Evolutionary conservation across 2,113 vertebrate species (phyloP), one percentile per base, ranked within the genome.

Genomic region (Pyrgilauda ruficollis): DNA sequence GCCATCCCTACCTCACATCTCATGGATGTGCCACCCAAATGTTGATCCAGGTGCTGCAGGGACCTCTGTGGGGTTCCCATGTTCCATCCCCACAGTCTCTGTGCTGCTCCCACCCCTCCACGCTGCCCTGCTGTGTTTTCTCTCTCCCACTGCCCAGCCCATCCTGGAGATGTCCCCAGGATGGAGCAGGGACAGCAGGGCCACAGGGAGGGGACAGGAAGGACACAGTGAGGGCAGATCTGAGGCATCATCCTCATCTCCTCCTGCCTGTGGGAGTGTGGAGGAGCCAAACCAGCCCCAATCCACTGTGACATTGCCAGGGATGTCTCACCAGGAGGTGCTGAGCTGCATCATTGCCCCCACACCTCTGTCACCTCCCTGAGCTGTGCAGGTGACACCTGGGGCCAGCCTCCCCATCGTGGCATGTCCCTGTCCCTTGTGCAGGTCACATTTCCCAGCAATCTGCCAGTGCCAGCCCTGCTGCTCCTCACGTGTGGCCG

Each of bases 391-490:
- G 70, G 61, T 44, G 70, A n/a, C 70, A 50, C 30, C 52, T 4
- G 49, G 37, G 14, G 10, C 39, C 59, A 14, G 31, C 31, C 55
- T 72, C 19, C 10, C 53, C 33, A 3, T 2, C 2, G 33, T 14
- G 55, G 35, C 37, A 33, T 2, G 14, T 43, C 37, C 24, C 76
- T 53, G 61, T 53, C 49, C 76, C 33, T 59, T 44, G 44, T 22
- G 13, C 49, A 64, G 85, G 64, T 66, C 31, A 6, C 61, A 4
- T 59, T 89, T 47, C 74, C 72, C 47, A 24, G 59, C 66, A 13
- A 19, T 33, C 37, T 56, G 44, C 30, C 31, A 14, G 64, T 2
- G 1, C 35, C 52, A 44, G 5, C n/a, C 37, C 4, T 0, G 2
- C 61, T 0, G 33, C 26, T 72, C 87, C 84, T 73, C 43, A 9